A percentile compares a stretch with the other conserved stretches of the same genome.
Evolutionary conservation across 2,797 vertebrate genomes (phyloP).

Genomic region (Austrolebias charrua): DNA sequence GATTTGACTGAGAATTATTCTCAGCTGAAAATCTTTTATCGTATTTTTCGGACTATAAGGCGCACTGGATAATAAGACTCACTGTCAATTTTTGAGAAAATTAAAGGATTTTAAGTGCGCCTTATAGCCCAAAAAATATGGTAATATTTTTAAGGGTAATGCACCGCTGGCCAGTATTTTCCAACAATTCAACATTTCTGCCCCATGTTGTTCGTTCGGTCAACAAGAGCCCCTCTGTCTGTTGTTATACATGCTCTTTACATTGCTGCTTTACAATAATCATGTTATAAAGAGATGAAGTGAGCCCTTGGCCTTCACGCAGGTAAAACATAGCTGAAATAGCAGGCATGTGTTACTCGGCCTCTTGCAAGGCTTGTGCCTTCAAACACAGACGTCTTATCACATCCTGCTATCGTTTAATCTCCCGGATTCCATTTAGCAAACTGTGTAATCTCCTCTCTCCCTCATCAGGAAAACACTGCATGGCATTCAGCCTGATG

Average conservation of each 20-base stretch:
- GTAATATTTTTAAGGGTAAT: neutral
- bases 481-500: constrained; percentile 58
- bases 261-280: neutral
- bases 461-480: constrained; percentile 69
- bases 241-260: neutral
- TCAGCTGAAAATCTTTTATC: too few relatives aligned
- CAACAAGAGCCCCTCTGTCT: neutral
- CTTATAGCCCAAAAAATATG: too few relatives aligned
- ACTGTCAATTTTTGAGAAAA: too few relatives aligned
- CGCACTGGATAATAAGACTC: too few relatives aligned
- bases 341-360: constrained; percentile 28
- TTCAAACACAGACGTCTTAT: constrained; percentile 53
- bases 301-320: constrained; percentile 21
- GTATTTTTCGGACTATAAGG: too few relatives aligned
- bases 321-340: constrained; percentile 43
- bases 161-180: neutral
- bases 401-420: constrained; percentile 56
- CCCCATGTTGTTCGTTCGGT: neutral
- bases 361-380: constrained; percentile 31
- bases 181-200: neutral
- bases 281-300: neutral
- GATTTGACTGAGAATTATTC: too few relatives aligned
- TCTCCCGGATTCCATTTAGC: constrained; percentile 58
- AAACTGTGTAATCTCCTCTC: constrained; percentile 67
- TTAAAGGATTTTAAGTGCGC: too few relatives aligned